These are phyloP conservation scores for Saccopteryx bilineata DNA, from an alignment of 2,113 vertebrate genomes.

Conservation along the genomic window DNA sequence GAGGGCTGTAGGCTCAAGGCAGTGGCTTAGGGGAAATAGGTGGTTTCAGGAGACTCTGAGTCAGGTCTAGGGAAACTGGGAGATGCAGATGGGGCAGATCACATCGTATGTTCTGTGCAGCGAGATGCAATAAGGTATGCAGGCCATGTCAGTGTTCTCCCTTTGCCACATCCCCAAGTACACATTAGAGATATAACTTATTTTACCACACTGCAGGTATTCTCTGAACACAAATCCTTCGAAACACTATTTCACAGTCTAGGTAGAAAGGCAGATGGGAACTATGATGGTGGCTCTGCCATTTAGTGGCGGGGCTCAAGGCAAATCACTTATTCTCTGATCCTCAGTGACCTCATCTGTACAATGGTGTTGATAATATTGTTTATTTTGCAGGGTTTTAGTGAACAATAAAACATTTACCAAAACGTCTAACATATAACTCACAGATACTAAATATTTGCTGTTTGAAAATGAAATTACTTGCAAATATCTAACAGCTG, in stretches of 20 bases:
- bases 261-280: not conserved
- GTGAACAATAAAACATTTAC: slow-evolving; percentile 38
- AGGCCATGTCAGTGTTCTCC: not conserved
- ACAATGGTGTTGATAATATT: not conserved
- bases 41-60: slow-evolving; percentile 14
- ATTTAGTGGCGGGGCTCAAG: not conserved
- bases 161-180: not conserved
- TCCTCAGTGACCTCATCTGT: not conserved
- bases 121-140: not conserved
- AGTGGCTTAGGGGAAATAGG: not conserved
- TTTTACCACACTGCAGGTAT: not conserved
- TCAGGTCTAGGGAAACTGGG: not conserved
- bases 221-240: not conserved
- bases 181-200: not conserved
- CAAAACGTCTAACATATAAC: not conserved
- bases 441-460: not conserved
- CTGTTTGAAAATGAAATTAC: slow-evolving; percentile 44
- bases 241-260: not conserved
- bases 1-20: not conserved
- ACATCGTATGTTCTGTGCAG: not conserved
- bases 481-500: slow-evolving; percentile 5
- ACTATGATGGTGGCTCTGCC: not conserved
- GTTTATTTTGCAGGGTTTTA: slow-evolving; percentile 2
- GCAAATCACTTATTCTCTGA: not conserved
- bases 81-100: not conserved